Conservation (phyloP, 2,888 invertebrate species). For the Callimorpha dominula region DNA sequence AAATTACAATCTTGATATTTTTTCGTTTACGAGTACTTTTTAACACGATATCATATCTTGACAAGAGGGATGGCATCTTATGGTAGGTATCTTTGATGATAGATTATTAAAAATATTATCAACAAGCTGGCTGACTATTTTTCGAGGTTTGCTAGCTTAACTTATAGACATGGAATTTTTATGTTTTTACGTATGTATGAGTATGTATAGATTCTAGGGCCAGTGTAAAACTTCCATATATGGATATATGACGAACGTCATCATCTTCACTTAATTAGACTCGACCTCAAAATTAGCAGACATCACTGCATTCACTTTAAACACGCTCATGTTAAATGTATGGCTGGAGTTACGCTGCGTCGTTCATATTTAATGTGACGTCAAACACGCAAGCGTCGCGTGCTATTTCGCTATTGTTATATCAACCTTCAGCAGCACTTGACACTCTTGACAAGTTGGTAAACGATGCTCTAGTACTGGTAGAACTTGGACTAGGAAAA, state of each 20-base stretch:
- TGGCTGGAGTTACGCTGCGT: conserved; percentile 16
- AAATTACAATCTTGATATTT: too few relatives aligned
- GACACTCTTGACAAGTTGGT: conserved; percentile 26
- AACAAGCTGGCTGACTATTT: too few relatives aligned
- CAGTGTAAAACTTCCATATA: background rate
- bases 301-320: conserved; percentile 16
- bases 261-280: background rate
- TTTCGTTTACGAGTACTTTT: too few relatives aligned
- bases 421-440: conserved; percentile 31
- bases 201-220: background rate
- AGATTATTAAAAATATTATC: too few relatives aligned
- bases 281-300: background rate
- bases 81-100: too few relatives aligned
- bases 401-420: conserved; percentile 26
- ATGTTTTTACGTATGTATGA: background rate
- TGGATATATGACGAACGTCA: too few relatives aligned
- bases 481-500: conserved; percentile 4
- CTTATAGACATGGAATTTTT: background rate
- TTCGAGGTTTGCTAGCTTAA: too few relatives aligned
- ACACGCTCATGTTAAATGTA: conserved; percentile 39
- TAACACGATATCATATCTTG: too few relatives aligned
- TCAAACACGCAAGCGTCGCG: conserved; percentile 27
- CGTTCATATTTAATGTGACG: conserved; percentile 23
- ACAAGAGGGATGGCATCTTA: too few relatives aligned
- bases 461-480: conserved; percentile 13